Base-by-base conservation (phyloP, 2,113 vertebrate species). In the Mus musculus region DNA sequence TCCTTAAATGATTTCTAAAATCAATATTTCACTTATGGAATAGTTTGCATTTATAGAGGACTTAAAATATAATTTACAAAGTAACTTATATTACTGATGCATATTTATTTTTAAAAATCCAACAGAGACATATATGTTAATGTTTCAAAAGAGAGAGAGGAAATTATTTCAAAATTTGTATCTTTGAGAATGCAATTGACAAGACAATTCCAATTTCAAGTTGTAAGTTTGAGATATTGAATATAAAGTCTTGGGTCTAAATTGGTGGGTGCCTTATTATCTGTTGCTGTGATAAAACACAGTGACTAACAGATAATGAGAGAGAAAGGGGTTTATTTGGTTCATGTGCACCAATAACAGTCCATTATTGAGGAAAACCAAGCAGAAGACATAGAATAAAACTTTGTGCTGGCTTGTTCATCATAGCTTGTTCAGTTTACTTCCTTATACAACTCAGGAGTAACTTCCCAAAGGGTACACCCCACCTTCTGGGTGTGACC, bases 21-120 rank as follows among this genome's bases (percentile, higher is more conserved):
- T 72, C 49, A 90, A 59, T 26, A 89, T 6, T 65, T 49, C 49
- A 33, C 59, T 82, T 39, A 28, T 46, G 1, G 71, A 84, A 88
- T 7, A n/a, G 1, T 2, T 81, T 75, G 12, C 8, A 22, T 4
- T 61, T 36, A 65, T 1, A 77, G 42, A 2, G 30, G 5, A 59
- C 28, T 92, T 30, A 17, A 5, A 1, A 28, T 59, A n/a, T 73
- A 61, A 75, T 12, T 49, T 61, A 49, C 17, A 61, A 84, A 46
- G 10, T 39, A 78, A 13, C 46, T 7, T 89, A 39, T 90, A 56
- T 73, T 65, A 56, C 13, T 71, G 54, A 6, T 73, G 28, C 11
- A 72, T 63, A 82, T 84, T 90, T 91, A 76, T 39, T 82, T 65
- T 49, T 49, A 8, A 88, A 92, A 78, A 89, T 96, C 22, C 4